phyloP scores from a whole-genome alignment of 2,113 vertebrate species.

The Herpailurus yagouaroundi region DNA sequence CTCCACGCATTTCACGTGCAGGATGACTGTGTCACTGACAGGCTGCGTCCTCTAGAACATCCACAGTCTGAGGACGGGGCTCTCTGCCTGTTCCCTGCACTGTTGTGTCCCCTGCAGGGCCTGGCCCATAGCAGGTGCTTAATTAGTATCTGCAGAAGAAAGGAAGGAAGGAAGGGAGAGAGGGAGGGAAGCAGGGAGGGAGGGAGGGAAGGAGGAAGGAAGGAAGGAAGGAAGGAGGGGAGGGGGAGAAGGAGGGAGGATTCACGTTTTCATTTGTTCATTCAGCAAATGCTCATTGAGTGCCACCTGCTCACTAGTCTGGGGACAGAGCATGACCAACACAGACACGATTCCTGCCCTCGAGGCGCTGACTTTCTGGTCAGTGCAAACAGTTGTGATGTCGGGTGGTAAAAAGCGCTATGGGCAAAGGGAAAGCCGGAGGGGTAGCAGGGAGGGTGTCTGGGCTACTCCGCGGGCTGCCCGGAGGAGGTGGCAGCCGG shows the following conservation, averaged over 20 bases:
- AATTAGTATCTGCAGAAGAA: not conserved
- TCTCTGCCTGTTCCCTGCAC: not conserved
- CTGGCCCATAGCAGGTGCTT: not conserved
- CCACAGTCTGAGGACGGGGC: accelerated
- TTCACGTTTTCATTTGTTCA: not conserved
- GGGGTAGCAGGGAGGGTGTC: not conserved
- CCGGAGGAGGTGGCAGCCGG: not conserved
- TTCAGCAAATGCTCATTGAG: not conserved
- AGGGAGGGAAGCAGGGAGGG: not conserved
- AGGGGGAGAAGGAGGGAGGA: no score
- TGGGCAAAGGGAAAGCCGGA: not conserved
- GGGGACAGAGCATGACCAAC: not conserved
- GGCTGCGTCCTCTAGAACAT: accelerated
- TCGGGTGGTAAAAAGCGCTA: not conserved
- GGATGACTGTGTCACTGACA: accelerated
- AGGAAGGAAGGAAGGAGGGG: not conserved
- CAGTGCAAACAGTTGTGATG: accelerated
- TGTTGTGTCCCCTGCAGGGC: accelerated
- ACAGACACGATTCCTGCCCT: not conserved
- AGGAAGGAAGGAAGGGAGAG: not conserved
- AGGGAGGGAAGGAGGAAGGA: not conserved
- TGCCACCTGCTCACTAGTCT: not conserved
- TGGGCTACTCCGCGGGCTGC: not conserved
- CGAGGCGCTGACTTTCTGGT: not conserved
- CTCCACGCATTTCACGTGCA: accelerated